Percentiles rank a stretch among this genome's conserved stretches.
Conservation (phyloP, 2,113 vertebrate genomes). For the Sphyrna mokarran region DNA sequence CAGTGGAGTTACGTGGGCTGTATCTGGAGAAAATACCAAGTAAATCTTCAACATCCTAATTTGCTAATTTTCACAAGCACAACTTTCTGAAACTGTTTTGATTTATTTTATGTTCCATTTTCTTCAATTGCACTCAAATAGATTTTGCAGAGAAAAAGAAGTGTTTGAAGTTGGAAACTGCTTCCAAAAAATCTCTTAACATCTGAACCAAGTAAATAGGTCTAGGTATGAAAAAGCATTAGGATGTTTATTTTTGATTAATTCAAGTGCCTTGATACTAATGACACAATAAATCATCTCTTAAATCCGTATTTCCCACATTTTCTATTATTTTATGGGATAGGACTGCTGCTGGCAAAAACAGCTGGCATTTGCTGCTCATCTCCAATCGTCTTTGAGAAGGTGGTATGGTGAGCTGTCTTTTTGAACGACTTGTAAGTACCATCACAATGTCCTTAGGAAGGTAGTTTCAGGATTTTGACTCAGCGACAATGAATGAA, state of each 20-base stretch:
- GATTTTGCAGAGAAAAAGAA: background rate
- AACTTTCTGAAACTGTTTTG: background rate
- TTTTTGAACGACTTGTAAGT: background rate
- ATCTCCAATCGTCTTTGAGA: background rate
- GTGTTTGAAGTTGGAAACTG: background rate
- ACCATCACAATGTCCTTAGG: background rate
- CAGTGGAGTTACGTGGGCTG: background rate
- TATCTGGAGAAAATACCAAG: background rate
- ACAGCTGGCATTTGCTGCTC: background rate
- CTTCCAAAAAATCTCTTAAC: background rate
- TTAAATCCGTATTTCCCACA: background rate
- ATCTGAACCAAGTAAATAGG: background rate
- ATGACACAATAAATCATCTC: background rate
- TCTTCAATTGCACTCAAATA: background rate
- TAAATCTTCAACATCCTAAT: background rate
- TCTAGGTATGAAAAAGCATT: background rate
- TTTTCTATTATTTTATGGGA: background rate
- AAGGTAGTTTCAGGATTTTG: background rate
- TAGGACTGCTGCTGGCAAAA: background rate
- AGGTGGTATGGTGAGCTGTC: background rate
- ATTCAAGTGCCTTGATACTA: background rate
- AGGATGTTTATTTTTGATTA: background rate
- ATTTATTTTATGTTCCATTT: background rate
- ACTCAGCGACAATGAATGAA: background rate
- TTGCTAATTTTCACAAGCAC: background rate